Conservation (phyloP, 2,113 vertebrate genomes). For the Hippocampus mohnikei region DNA sequence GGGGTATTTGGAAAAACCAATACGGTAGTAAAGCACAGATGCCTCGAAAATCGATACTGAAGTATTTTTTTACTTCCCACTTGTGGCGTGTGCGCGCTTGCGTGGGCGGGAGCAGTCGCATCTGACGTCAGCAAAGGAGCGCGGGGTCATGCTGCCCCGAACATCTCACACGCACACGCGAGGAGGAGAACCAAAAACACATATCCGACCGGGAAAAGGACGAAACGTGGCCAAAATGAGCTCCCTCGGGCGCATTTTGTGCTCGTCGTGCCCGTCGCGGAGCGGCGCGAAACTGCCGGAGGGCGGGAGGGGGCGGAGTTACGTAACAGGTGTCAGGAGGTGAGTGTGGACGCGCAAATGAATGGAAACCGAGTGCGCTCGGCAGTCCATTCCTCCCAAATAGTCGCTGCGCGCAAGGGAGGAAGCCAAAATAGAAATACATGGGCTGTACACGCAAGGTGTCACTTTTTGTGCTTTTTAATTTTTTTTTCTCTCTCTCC, state of each 20-base stretch:
- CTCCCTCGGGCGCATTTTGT: not conserved
- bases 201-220: no score
- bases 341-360: not conserved
- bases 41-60: not conserved
- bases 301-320: not conserved
- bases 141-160: constrained; percentile 44
- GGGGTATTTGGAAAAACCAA: not conserved
- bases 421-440: not conserved
- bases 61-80: constrained; percentile 11
- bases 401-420: no score
- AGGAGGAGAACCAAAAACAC: no score
- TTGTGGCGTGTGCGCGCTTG: constrained; percentile 40
- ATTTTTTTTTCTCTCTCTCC: not conserved
- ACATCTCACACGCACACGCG: not conserved
- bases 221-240: not conserved
- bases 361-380: not conserved
- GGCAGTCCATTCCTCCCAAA: not conserved
- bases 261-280: not conserved
- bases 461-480: not conserved
- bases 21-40: no score
- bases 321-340: constrained; percentile 5
- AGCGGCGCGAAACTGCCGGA: not conserved
- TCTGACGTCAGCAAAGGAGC: constrained; percentile 63
- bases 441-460: not conserved
- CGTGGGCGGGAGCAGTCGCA: constrained; percentile 51